A percentile compares a stretch with the other conserved stretches of the same genome.
Evolutionary conservation across 2,797 vertebrate species (phyloP).

Genomic region (Brachyalestes nurse): DNA sequence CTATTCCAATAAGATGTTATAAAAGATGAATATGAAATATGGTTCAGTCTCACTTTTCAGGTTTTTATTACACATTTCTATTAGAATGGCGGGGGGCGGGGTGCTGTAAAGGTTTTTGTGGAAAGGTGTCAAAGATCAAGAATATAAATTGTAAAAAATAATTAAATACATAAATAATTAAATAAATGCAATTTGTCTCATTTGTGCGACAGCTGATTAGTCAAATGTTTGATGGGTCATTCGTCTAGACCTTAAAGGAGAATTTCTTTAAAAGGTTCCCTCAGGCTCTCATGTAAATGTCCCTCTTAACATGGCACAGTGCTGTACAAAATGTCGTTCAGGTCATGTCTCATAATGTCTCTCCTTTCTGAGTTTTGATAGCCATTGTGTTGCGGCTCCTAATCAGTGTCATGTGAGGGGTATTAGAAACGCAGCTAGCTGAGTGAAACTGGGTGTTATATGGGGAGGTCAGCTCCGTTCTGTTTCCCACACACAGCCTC

Average conservation of each 20-base stretch:
- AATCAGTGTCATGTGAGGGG: slow-evolving; percentile 77
- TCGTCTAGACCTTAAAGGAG: background rate
- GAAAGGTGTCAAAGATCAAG: no score
- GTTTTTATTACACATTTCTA: no score
- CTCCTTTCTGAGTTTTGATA: slow-evolving; percentile 42
- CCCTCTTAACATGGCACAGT: slow-evolving; percentile 45
- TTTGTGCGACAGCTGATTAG: no score
- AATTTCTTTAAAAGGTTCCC: background rate
- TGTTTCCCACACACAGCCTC: slow-evolving; percentile 27
- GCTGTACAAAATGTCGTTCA: slow-evolving; percentile 11
- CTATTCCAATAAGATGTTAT: no score
- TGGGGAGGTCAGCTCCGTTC: slow-evolving; percentile 23
- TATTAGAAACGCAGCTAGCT: slow-evolving; percentile 66
- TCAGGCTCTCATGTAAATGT: background rate
- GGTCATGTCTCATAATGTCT: slow-evolving; percentile 48
- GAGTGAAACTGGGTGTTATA: slow-evolving; percentile 52
- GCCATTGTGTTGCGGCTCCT: slow-evolving; percentile 62
- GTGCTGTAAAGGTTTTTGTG: no score
- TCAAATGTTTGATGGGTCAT: no score
- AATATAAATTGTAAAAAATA: no score
- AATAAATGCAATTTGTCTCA: no score
- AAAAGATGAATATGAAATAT: no score
- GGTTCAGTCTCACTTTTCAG: no score
- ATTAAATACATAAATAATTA: no score
- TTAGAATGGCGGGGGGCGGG: no score